Percentiles rank a stretch among this genome's conserved stretches.
phyloP scores from a whole-genome alignment of 2,797 vertebrate genomes.

The Danio tinwini region DNA sequence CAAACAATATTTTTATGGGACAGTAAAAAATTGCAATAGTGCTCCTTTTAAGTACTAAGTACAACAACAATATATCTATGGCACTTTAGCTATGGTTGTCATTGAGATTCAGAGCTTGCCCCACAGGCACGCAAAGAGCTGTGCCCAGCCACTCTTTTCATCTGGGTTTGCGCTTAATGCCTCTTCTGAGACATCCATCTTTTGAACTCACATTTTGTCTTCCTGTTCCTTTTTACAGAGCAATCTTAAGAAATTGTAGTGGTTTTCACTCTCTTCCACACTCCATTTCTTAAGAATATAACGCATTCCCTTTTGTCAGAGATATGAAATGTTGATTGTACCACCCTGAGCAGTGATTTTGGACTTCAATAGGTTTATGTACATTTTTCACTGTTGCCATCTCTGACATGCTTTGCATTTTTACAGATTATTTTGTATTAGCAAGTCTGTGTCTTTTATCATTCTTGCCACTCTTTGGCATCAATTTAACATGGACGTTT shows the following conservation, averaged over 20 bases:
- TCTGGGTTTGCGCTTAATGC: conserved; percentile 29
- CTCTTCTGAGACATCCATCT: conserved; percentile 27
- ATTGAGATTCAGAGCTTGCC: conserved; percentile 12
- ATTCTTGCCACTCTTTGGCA: conserved; percentile 44
- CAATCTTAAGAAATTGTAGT: conserved; percentile 30
- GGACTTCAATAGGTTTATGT: conserved; percentile 11
- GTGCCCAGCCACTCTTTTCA: conserved; percentile 27
- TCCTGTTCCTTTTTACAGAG: conserved; percentile 31
- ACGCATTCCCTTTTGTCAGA: conserved; percentile 32
- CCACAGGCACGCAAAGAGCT: background rate
- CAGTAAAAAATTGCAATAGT: background rate
- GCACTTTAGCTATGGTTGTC: conserved; percentile 20
- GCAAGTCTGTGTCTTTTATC: conserved; percentile 44
- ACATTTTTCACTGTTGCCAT: conserved; percentile 18
- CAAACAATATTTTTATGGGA: background rate
- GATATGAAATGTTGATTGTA: conserved; percentile 22
- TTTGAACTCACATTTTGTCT: conserved; percentile 22
- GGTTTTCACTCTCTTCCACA: background rate
- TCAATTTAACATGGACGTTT: conserved; percentile 66
- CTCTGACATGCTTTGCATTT: conserved; percentile 13
- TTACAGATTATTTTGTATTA: conserved; percentile 40
- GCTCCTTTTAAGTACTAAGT: conserved; percentile 22
- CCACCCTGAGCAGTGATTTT: conserved; percentile 17
- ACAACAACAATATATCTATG: background rate
- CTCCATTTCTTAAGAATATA: conserved; percentile 31